Evolutionary conservation across 2,888 invertebrate species (phyloP).

Genomic region (Xestia sexstrigata): DNA sequence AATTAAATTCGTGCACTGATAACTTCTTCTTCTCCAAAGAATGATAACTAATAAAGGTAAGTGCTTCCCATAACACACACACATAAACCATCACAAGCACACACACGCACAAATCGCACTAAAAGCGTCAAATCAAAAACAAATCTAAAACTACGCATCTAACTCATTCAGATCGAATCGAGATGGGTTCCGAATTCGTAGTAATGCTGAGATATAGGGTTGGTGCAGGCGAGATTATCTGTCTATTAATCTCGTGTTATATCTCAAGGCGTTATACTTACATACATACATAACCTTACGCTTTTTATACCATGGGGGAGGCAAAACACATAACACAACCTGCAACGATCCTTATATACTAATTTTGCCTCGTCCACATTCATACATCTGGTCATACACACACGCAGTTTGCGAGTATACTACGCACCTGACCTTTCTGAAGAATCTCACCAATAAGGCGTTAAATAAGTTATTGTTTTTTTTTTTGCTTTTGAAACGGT

Average conservation of each 20-base stretch:
- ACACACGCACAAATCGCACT: neutral
- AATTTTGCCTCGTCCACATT: too few species aligned
- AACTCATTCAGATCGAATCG: slow-evolving; percentile 50
- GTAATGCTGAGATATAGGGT: slow-evolving; percentile 37
- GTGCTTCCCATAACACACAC: slow-evolving; percentile 30
- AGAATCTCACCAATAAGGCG: too few species aligned
- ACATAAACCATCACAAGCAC: neutral
- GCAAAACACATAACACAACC: too few species aligned
- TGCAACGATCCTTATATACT: too few species aligned
- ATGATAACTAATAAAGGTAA: slow-evolving; percentile 59
- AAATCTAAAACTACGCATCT: slow-evolving; percentile 57
- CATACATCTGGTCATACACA: too few species aligned
- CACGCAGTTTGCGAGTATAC: too few species aligned
- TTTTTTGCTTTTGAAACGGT: neutral
- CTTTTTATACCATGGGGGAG: too few species aligned
- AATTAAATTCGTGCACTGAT: neutral
- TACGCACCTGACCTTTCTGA: too few species aligned
- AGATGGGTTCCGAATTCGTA: slow-evolving; percentile 48
- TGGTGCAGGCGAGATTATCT: slow-evolving; percentile 4
- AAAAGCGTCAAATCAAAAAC: slow-evolving; percentile 56
- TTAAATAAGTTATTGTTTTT: neutral
- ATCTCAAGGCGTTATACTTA: neutral
- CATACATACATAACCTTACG: neutral
- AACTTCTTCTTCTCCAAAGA: slow-evolving; percentile 21
- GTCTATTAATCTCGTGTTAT: neutral